These are phyloP conservation scores for Diadema setosum DNA, from an alignment of 35 echinoderm and acorn worm genomes.

Conservation along the genomic window DNA sequence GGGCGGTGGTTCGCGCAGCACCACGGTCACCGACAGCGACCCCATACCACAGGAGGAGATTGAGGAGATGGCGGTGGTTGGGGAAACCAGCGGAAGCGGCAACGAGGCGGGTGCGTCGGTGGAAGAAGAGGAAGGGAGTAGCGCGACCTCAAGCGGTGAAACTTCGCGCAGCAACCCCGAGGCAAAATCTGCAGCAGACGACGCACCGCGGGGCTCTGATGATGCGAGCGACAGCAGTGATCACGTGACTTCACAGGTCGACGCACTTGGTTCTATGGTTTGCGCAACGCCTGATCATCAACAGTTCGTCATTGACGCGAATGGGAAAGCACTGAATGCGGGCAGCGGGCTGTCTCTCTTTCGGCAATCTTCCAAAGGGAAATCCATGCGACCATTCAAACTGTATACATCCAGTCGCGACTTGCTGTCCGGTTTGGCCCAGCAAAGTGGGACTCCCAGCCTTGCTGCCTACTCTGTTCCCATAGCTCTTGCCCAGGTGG, in stretches of 20 bases:
- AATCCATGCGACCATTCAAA: slow-evolving; percentile 56
- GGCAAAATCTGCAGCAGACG: background rate
- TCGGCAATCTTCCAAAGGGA: slow-evolving; percentile 22
- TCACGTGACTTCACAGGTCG: background rate
- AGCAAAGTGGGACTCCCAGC: background rate
- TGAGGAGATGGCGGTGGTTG: background rate
- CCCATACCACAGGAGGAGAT: background rate
- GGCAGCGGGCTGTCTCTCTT: background rate
- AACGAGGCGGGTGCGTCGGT: background rate
- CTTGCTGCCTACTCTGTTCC: slow-evolving; percentile 1
- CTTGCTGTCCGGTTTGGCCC: slow-evolving; percentile 40
- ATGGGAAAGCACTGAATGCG: background rate
- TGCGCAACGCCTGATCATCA: background rate
- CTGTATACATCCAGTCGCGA: slow-evolving; percentile 59
- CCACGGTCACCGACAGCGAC: too few relatives aligned
- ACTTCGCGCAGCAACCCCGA: background rate
- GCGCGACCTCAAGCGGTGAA: background rate
- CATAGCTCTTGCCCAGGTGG: slow-evolving; percentile 37
- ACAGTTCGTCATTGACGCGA: background rate
- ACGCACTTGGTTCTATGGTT: background rate
- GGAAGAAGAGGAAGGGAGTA: background rate
- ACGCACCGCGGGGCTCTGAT: background rate
- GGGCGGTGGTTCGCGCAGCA: too few relatives aligned
- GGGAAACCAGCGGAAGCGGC: background rate
- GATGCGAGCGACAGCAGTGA: background rate